Evolutionary conservation across 2,113 vertebrate genomes (phyloP).

Genomic region (Muntiacus muntjak): DNA sequence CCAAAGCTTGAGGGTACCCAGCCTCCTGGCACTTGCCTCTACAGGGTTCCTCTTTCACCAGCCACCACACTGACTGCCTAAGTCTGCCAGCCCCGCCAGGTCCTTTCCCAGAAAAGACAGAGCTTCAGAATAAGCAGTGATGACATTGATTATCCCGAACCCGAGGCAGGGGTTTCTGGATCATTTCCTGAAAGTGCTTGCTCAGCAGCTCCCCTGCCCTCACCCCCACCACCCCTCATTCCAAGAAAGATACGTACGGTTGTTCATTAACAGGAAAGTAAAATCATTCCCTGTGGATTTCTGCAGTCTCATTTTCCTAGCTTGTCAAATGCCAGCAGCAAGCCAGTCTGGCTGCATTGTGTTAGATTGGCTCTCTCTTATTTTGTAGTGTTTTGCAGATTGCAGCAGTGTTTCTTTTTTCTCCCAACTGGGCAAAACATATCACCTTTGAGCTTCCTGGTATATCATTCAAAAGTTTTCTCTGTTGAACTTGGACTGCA

Average conservation of each 20-base stretch:
- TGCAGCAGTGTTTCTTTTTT: not conserved
- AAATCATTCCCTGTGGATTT: slow-evolving; percentile 44
- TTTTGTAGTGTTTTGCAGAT: slow-evolving; percentile 46
- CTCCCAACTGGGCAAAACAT: not conserved
- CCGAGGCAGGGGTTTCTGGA: slow-evolving; percentile 11
- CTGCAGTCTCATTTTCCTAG: slow-evolving; percentile 50
- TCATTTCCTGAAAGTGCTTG: slow-evolving; percentile 45
- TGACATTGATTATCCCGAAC: slow-evolving; percentile 40
- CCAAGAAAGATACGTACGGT: slow-evolving; percentile 8
- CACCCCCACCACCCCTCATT: not conserved
- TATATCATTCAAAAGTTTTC: slow-evolving; percentile 25
- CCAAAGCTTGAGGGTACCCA: not conserved
- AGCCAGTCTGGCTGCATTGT: slow-evolving; percentile 26
- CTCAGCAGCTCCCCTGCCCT: not conserved
- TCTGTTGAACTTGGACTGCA: not conserved
- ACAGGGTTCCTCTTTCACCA: not conserved
- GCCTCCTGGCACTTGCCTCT: not conserved
- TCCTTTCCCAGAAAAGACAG: slow-evolving; percentile 57
- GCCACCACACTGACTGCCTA: not conserved
- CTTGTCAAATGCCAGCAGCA: slow-evolving; percentile 53
- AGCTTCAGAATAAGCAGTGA: slow-evolving; percentile 51
- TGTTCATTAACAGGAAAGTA: slow-evolving; percentile 12
- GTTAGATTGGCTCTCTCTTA: slow-evolving; percentile 10
- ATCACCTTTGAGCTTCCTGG: slow-evolving; percentile 37
- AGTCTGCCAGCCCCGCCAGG: not conserved